Conservation (phyloP, 2,797 vertebrate genomes). For the Serranus cabrilla region DNA sequence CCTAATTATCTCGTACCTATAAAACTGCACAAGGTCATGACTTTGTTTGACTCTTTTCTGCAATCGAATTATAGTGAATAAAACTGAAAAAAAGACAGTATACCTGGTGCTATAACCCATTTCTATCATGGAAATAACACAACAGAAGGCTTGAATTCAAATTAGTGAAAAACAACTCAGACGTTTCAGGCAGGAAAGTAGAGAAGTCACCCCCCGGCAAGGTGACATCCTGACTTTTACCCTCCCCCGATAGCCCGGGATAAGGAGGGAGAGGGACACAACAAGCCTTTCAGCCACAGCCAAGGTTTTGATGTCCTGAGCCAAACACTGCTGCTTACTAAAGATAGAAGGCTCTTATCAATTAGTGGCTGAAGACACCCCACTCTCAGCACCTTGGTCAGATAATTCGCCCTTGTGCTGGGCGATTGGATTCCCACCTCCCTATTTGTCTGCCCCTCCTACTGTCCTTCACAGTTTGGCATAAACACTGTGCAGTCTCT, state of each 20-base stretch:
- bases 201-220: conserved; percentile 75
- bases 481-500: conserved; percentile 63
- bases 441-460: conserved; percentile 73
- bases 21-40: background rate
- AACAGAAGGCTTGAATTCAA: conserved; percentile 46
- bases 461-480: conserved; percentile 83
- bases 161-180: conserved; percentile 59
- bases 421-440: conserved; percentile 83
- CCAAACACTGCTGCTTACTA: conserved; percentile 83
- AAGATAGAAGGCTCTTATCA: conserved; percentile 88
- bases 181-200: conserved; percentile 65
- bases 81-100: background rate
- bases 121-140: conserved; percentile 31
- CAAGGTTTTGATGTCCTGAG: conserved; percentile 85
- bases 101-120: background rate
- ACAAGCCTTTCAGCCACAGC: conserved; percentile 82
- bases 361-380: conserved; percentile 84
- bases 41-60: background rate
- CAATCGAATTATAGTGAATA: background rate
- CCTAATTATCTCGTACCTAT: background rate
- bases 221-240: conserved; percentile 80
- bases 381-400: conserved; percentile 84
- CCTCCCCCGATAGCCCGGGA: conserved; percentile 61
- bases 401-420: conserved; percentile 84
- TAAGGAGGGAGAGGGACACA: conserved; percentile 69